A percentile compares a stretch with the other conserved stretches of the same genome.
These are phyloP conservation scores for Poliocrania exsul DNA, from an alignment of 2,797 vertebrate genomes.

Conservation along the genomic window DNA sequence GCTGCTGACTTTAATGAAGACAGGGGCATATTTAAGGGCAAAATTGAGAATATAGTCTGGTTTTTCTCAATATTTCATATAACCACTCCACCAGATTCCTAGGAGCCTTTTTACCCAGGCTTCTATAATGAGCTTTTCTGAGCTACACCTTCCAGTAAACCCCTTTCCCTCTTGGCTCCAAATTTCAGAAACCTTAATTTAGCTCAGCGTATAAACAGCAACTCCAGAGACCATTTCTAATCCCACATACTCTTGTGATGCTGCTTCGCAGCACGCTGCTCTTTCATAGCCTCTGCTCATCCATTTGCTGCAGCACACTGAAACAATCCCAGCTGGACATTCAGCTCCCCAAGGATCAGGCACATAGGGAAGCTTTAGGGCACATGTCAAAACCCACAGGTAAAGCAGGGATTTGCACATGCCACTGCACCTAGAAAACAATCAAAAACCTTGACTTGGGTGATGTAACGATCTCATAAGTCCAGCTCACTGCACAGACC, in stretches of 20 bases:
- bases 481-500: accelerated
- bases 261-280: accelerated
- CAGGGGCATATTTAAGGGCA: background rate
- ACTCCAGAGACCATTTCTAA: conserved; percentile 28
- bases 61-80: conserved; percentile 4
- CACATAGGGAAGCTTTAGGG: background rate
- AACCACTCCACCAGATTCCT: background rate
- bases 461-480: accelerated
- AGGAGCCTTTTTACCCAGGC: conserved; percentile 10
- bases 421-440: background rate
- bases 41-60: background rate
- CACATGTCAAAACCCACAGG: background rate
- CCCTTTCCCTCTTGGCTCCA: background rate
- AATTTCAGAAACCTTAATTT: conserved; percentile 51
- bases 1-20: background rate
- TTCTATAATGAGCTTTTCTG: conserved; percentile 19
- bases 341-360: background rate
- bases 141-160: conserved; percentile 11
- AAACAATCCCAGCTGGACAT: background rate
- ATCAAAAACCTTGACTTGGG: background rate
- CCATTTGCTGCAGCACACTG: background rate
- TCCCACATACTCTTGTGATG: background rate
- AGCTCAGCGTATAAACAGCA: background rate
- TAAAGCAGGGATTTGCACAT: background rate
- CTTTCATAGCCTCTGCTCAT: background rate